Evolutionary conservation across 2,888 invertebrate species (phyloP).

Genomic region (Andrena dorsata): DNA sequence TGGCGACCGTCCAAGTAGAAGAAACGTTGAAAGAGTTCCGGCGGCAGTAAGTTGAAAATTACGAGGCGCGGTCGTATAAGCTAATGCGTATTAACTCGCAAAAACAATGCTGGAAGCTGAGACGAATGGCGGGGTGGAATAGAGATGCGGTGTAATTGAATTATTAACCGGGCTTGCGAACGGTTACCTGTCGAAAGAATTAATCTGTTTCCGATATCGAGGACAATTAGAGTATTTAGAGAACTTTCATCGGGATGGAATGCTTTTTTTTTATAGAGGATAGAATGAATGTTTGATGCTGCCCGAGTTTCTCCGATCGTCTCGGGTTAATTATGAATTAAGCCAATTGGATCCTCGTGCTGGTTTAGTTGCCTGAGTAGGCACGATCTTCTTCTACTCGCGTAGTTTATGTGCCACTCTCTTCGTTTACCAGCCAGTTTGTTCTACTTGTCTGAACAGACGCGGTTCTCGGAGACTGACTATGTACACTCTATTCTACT

Average conservation of each 20-base stretch:
- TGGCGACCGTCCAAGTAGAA: slow-evolving; percentile 42
- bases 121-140: neutral
- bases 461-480: neutral
- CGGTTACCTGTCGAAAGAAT: neutral
- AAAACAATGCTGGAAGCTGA: neutral
- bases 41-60: slow-evolving; percentile 14
- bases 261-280: neutral
- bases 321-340: slow-evolving; percentile 1
- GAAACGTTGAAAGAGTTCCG: slow-evolving; percentile 32
- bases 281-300: neutral
- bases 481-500: neutral
- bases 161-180: neutral
- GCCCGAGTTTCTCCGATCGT: too few species aligned
- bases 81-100: slow-evolving; percentile 12
- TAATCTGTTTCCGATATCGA: neutral
- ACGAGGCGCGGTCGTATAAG: slow-evolving; percentile 12
- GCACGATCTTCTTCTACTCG: neutral
- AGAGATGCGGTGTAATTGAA: slow-evolving; percentile 22
- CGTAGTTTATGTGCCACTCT: neutral
- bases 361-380: too few species aligned
- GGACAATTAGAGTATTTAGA: neutral
- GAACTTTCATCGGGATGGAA: neutral
- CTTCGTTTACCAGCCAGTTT: neutral
- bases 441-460: neutral
- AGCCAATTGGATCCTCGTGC: too few species aligned